Evolutionary conservation across 2,113 vertebrate species (phyloP), one percentile per base, ranked within the genome.

Genomic region (Cavia porcellus): DNA sequence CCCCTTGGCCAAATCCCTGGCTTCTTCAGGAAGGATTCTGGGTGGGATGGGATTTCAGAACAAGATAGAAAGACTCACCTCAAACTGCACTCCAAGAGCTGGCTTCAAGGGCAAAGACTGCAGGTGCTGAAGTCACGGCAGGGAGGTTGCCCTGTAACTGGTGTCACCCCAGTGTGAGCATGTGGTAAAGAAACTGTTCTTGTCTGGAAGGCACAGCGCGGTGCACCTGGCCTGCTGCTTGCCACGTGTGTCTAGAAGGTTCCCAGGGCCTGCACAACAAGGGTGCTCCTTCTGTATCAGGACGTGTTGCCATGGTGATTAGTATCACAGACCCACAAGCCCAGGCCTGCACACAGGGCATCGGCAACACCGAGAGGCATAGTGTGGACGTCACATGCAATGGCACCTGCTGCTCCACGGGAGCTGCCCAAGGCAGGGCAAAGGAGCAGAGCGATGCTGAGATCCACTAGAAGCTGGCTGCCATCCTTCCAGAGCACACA

Each of bases 41-140:
- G 75, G 61, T 93, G 82, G 47, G 45, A 93, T 93, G 82, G 47
- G 45, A 93, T 94, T 97, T 92, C 90, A 97, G 77, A 91, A 87
- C 79, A 80, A 80, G 90, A 79, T 32, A 57, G 62, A 75, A 52
- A 32, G 92, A 38, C 68, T 50, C 83, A 68, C 90, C 89, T 97
- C 80, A 75, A 93, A 96, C 10, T 32, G 32, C 30, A 22, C 62
- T 62, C 84, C 57, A 22, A 72, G n/a, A 84, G 38, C 47, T 14
- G 1, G 11, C 32, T 45, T 47, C 47, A 77, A 70, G 32, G 85
- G 95, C 64, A 96, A 81, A 95, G 80, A 77, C 42, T 96, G 83
- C 79, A 62, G 28, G 13, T 42, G 35, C 72, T 22, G 35, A 35
- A 50, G 59, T 72, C 52, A 68, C 81, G 50, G 5, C 2, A 38